Base-by-base conservation (phyloP, 2,797 vertebrate species). In the Coilia nasus region DNA sequence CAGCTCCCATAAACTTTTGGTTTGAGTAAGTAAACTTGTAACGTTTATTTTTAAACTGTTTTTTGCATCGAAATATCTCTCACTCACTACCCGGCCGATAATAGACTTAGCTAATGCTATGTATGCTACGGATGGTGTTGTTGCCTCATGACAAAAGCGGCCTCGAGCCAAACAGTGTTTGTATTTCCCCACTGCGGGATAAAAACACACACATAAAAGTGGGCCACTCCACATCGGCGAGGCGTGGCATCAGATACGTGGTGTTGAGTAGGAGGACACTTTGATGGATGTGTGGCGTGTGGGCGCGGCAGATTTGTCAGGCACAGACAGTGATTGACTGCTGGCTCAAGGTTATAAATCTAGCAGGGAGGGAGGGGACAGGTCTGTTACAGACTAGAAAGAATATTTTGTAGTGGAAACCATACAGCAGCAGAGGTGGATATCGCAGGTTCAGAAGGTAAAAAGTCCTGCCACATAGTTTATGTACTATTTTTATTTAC, bases 241-340 rank as follows among this genome's bases (percentile, higher is more conserved):
- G 25, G 44, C 6, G 28, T 41, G 28, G 11, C 35, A 44, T 21
- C 31, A 78, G 71, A 10, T 75, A 12, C 6, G 28, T 78, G 67
- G 80, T 71, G 71, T 44, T 83, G 28, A 81, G 75, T 31, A 56
- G 6, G 62, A 83, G 19, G 56, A 44, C 35, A 78, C 47, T 56
- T 60, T 82, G 71, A 19, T 57, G 50, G 31, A 54, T 35, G 75
- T 57, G 44, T 15, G 60, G 46, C 10, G 50, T 54, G 50, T 54
- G 50, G 64, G 83, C 46, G 60, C 15, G 28, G 56, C n/a, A 31
- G n/a, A 56, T 82, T 60, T 81, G 83, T 84, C 84, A 86, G 57
- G 82, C 82, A 71, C 15, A 71, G 62, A 89, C 85, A 84, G 14
- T 87, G 90, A 89, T 23, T 85, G 89, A 89, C 86, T 81, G 88